Conservation (phyloP, 1,140 invertebrate species). For the Grapholita molesta region DNA sequence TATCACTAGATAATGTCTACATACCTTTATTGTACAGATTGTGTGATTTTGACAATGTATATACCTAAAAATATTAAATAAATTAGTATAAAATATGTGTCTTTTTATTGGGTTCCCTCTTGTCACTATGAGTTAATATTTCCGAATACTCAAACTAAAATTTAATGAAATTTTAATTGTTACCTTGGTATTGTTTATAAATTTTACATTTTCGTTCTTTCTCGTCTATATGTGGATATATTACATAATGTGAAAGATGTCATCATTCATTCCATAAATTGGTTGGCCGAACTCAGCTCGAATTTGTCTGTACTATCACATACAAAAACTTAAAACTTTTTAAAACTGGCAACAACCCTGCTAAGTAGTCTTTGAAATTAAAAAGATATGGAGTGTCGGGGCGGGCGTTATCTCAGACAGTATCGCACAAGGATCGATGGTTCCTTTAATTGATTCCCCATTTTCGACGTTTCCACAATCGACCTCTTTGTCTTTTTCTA, state of each 20-base stretch:
- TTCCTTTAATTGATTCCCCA: conserved; percentile 67
- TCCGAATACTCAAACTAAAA: no score
- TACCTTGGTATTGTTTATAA: no score
- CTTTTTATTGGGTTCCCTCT: background rate
- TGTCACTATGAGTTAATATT: no score
- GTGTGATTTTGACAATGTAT: conserved; percentile 65
- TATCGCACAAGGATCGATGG: conserved; percentile 57
- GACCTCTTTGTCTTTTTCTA: conserved; percentile 61
- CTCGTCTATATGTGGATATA: no score
- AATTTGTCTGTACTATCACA: no score
- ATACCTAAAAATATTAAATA: conserved; percentile 60
- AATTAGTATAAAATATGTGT: conserved; percentile 61
- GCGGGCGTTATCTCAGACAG: conserved; percentile 51
- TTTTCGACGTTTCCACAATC: conserved; percentile 45
- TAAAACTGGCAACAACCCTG: background rate
- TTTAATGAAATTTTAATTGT: no score
- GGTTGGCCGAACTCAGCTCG: no score
- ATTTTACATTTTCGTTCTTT: no score
- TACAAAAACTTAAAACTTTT: background rate
- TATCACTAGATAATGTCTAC: conserved; percentile 49
- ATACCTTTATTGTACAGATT: conserved; percentile 55
- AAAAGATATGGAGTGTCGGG: conserved; percentile 38
- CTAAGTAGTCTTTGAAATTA: conserved; percentile 38
- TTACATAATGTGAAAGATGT: no score
- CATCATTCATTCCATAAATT: no score